Conservation (phyloP, 2,113 vertebrate species). For the Scartelaos histophorus region DNA sequence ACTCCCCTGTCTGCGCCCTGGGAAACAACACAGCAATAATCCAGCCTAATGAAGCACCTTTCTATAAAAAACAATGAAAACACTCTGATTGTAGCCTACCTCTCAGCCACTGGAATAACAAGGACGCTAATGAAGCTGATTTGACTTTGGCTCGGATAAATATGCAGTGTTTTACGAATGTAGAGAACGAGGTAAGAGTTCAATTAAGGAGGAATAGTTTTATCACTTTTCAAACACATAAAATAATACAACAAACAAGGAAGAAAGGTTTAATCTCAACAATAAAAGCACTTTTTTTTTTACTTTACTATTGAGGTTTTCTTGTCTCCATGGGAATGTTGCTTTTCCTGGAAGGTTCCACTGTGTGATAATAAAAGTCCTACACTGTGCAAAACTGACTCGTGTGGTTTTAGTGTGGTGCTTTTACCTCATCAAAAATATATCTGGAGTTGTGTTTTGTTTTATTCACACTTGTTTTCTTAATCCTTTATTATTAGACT, state of each 20-base stretch:
- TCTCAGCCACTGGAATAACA: slow-evolving; percentile 16
- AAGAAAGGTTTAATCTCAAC: neutral
- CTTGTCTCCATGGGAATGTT: too few relatives aligned
- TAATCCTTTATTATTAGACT: too few relatives aligned
- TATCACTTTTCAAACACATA: slow-evolving; percentile 1
- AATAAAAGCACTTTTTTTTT: too few relatives aligned
- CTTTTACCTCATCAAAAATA: too few relatives aligned
- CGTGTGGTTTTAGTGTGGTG: too few relatives aligned
- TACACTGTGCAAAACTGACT: too few relatives aligned
- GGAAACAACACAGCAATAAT: slow-evolving; percentile 14
- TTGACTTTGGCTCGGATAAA: slow-evolving; percentile 28
- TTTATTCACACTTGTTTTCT: too few relatives aligned
- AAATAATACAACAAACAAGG: neutral
- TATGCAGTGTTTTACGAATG: neutral
- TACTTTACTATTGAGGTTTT: too few relatives aligned
- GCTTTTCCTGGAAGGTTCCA: too few relatives aligned
- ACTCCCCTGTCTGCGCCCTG: neutral
- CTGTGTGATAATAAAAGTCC: too few relatives aligned
- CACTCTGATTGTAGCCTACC: neutral
- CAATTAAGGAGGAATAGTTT: slow-evolving; percentile 1
- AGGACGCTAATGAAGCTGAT: slow-evolving; percentile 20
- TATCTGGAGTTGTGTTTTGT: too few relatives aligned
- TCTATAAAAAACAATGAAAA: slow-evolving; percentile 13
- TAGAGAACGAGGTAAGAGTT: neutral
- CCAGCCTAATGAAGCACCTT: slow-evolving; percentile 9